These are phyloP conservation scores for Drosophila sp. DNA, from an alignment of 1,140 invertebrate species.

Conservation along the genomic window DNA sequence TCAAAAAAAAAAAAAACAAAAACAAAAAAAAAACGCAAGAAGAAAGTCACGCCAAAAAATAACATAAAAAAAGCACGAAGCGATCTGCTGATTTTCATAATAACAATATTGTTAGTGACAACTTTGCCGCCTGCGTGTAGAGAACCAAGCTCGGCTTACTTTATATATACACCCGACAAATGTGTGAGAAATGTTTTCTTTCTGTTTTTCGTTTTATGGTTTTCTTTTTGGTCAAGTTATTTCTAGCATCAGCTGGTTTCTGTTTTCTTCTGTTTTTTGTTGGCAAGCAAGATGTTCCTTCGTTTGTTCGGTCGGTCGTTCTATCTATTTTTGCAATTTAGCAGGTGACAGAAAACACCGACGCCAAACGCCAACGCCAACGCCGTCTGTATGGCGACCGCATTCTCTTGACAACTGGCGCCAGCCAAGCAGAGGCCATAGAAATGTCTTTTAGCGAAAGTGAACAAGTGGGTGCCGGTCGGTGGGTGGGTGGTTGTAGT, in stretches of 20 bases:
- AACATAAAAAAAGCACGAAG: constrained; percentile 11
- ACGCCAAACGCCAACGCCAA: constrained; percentile 1
- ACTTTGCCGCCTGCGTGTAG: constrained; percentile 17
- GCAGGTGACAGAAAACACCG: constrained; percentile 42
- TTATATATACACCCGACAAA: neutral
- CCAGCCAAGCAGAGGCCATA: constrained; percentile 57
- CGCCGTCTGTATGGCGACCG: constrained; percentile 54
- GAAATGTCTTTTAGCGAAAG: constrained; percentile 36
- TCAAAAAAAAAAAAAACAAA: constrained; percentile 1
- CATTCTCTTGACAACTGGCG: constrained; percentile 40
- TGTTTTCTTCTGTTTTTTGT: constrained; percentile 24
- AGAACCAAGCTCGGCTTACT: neutral
- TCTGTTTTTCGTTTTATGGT: too few species aligned
- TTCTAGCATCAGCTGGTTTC: constrained; percentile 8
- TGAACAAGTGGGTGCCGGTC: constrained; percentile 15
- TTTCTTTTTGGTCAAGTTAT: neutral
- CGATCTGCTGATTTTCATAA: constrained; percentile 28
- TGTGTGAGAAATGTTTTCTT: constrained; percentile 15
- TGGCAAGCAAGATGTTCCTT: constrained; percentile 15
- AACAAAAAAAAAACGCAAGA: neutral
- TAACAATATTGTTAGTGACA: constrained; percentile 17
- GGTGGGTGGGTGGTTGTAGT: constrained; percentile 8
- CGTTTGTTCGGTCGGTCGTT: constrained; percentile 1
- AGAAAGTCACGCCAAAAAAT: neutral
- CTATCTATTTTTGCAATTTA: constrained; percentile 21